Conservation (phyloP, 2,797 vertebrate genomes). For the Syndactyla subalaris region DNA sequence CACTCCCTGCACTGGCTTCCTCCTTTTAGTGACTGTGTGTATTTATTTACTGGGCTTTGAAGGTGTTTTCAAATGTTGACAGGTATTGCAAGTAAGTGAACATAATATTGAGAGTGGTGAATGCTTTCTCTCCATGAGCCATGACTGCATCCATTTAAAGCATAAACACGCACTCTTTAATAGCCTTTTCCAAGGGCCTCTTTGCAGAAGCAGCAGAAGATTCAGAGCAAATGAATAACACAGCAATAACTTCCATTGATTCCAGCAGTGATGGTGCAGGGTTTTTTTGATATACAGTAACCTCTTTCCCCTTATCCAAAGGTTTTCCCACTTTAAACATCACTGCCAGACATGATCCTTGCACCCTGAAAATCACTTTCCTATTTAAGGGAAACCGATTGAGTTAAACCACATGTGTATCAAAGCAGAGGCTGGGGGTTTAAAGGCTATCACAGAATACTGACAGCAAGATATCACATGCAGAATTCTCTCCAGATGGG, state of each 20-base stretch:
- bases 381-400: neutral
- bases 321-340: neutral
- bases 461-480: neutral
- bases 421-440: neutral
- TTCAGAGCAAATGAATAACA: neutral
- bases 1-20: neutral
- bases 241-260: neutral
- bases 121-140: rapidly evolving
- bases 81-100: neutral
- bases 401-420: slow-evolving; percentile 15
- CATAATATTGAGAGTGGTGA: neutral
- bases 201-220: neutral
- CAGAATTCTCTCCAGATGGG: slow-evolving; percentile 19
- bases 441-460: neutral
- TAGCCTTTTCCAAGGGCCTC: neutral
- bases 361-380: slow-evolving; percentile 18
- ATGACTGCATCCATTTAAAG: neutral
- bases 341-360: neutral
- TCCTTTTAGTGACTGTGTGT: neutral
- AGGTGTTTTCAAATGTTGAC: neutral
- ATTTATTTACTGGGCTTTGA: neutral
- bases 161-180: neutral
- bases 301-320: slow-evolving; percentile 5
- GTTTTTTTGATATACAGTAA: neutral
- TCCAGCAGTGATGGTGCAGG: neutral